A percentile compares a stretch with the other conserved stretches of the same genome.
These are phyloP conservation scores for Epinotia demarniana DNA, from an alignment of 2,888 invertebrate species.

Conservation along the genomic window DNA sequence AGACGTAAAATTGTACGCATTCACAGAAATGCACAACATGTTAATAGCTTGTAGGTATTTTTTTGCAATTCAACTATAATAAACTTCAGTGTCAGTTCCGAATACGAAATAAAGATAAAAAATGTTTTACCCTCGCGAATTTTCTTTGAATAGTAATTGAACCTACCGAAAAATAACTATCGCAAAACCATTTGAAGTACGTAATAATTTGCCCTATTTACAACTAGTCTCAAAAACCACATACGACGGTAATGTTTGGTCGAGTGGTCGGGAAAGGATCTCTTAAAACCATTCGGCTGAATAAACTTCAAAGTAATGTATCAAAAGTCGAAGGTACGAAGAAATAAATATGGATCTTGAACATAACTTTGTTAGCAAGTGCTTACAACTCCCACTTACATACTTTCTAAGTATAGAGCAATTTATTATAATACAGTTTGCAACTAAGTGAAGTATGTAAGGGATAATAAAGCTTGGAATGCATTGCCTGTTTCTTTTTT, in stretches of 20 bases:
- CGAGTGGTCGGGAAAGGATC: background rate
- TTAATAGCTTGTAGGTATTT: no score
- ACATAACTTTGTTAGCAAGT: constrained; percentile 10
- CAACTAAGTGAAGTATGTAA: background rate
- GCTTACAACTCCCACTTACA: background rate
- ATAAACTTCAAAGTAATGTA: constrained; percentile 37
- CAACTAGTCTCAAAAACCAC: constrained; percentile 7
- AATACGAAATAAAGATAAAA: no score
- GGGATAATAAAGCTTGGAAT: background rate
- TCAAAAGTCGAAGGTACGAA: constrained; percentile 17
- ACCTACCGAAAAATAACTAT: background rate
- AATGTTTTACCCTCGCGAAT: no score
- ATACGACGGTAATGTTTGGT: constrained; percentile 6
- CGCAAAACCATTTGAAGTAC: background rate
- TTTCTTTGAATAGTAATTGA: no score
- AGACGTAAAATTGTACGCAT: no score
- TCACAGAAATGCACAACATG: background rate
- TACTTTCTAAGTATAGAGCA: background rate
- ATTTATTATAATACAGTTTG: background rate
- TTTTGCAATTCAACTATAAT: no score
- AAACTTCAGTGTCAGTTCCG: no score
- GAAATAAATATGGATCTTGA: constrained; percentile 16
- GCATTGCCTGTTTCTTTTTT: background rate
- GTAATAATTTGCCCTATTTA: constrained; percentile 24
- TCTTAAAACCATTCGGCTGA: constrained; percentile 24